Evolutionary conservation across 1,140 invertebrate genomes (phyloP), one percentile per base, ranked within the genome.

Genomic region (Orussus abietinus): DNA sequence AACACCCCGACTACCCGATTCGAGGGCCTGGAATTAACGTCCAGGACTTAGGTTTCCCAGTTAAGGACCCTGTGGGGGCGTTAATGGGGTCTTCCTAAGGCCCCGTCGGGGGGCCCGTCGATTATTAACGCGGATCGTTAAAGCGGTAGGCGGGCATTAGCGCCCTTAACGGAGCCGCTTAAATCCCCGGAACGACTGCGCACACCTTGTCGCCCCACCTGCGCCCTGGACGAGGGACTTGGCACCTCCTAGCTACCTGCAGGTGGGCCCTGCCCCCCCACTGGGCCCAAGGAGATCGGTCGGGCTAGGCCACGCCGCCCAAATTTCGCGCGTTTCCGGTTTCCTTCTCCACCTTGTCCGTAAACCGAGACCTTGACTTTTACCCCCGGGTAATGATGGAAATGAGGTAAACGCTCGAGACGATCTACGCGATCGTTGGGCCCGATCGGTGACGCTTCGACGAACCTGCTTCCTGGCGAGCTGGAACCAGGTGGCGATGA

Each of bases 401-500:
- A 6, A n/a, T 25, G 22, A n/a, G n/a, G n/a, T n/a, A 25, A 25
- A n/a, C 6, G 6, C 22, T 25, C 22, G 22, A 7, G 6, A 25
- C 22, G 22, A 25, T n/a, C 22, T 25, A 25, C 22, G 22, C 6
- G 22, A 7, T n/a, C 22, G 22, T 25, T n/a, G 22, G 22, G n/a
- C 22, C 6, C 6, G n/a, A 25, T 25, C n/a, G 6, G 22, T 25
- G 6, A 6, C n/a, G 22, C 12, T 14, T n/a, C 22, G 2, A 64
- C 70, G 75, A 76, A 94, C 91, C 87, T 94, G 90, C 64, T 90
- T 78, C 68, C 82, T 86, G 22, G 91, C 91, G 47, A 93, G 76
- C 64, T 87, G 86, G 66, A 92, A 94, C 93, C 93, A 96, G 43
- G 92, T 96, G 65, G 86, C 83, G 59, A 96, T 79, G 54, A 96